These are phyloP conservation scores for Thelaira solivaga DNA, from an alignment of 2,888 invertebrate genomes.

Conservation along the genomic window DNA sequence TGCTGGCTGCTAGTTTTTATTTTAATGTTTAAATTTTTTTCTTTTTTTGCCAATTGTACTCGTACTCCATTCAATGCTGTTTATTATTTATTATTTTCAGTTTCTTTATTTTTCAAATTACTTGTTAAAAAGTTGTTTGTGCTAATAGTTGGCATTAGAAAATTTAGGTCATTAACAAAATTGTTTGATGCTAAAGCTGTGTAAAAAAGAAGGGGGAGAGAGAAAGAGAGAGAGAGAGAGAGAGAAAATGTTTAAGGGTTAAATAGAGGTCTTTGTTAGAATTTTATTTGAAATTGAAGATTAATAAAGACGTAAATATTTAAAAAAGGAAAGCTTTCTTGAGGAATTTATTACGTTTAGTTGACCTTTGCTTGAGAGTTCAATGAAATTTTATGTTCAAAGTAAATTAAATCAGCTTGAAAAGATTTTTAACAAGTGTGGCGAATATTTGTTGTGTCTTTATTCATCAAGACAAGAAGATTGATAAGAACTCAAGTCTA, in stretches of 20 bases:
- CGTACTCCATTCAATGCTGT: not conserved
- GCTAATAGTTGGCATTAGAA: not conserved
- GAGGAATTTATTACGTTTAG: too few species aligned
- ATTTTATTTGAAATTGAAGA: not conserved
- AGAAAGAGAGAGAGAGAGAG: too few species aligned
- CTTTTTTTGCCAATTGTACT: too few species aligned
- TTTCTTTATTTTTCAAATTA: slow-evolving; percentile 11
- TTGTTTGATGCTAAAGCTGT: not conserved
- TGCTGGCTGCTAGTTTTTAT: not conserved
- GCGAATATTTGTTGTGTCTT: too few species aligned
- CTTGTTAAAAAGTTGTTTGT: not conserved
- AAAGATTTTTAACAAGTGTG: too few species aligned
- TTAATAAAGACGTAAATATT: not conserved
- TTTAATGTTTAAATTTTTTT: not conserved
- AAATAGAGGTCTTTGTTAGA: slow-evolving; percentile 11
- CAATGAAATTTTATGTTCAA: too few species aligned
- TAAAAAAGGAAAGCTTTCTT: not conserved
- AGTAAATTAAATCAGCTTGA: too few species aligned
- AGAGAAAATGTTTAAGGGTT: slow-evolving; percentile 48
- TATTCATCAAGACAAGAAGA: too few species aligned
- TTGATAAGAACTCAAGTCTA: too few species aligned
- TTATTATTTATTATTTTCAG: not conserved
- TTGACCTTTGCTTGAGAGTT: too few species aligned
- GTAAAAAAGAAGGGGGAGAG: not conserved
- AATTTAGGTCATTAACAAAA: slow-evolving; percentile 41